phyloP scores from a whole-genome alignment of 2,113 vertebrate genomes.

The Heterotilapia buettikoferi region DNA sequence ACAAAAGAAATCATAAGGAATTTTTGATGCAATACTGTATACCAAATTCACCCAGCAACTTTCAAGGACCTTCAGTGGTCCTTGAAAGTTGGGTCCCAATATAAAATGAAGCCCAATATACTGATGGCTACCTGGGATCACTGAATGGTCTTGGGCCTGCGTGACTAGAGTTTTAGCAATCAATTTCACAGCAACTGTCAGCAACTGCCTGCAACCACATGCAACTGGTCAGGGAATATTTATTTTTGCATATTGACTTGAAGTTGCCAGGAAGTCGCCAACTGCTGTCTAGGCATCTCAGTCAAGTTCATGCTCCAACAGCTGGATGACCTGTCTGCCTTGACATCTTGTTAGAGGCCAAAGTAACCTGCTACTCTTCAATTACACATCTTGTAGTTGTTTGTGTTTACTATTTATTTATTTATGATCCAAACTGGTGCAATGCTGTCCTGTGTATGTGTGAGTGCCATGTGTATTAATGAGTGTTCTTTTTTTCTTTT shows the following conservation, averaged over 20 bases:
- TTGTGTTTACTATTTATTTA: neutral
- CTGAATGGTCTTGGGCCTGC: neutral
- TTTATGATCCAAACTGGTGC: neutral
- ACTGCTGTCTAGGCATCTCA: neutral
- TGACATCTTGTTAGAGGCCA: neutral
- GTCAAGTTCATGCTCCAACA: slow-evolving; percentile 2
- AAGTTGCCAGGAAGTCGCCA: neutral
- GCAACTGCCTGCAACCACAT: neutral
- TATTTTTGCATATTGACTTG: neutral
- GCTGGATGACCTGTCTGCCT: neutral
- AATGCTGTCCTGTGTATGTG: neutral
- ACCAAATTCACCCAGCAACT: neutral
- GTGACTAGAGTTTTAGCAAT: neutral
- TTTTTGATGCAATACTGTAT: neutral
- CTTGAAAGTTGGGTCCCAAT: neutral
- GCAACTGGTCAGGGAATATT: neutral
- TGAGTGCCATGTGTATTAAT: neutral
- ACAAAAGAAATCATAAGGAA: neutral
- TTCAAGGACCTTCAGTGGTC: neutral
- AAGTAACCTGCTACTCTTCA: neutral
- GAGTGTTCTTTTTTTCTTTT: neutral
- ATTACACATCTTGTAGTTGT: neutral
- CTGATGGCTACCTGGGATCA: neutral
- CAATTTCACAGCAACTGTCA: neutral
- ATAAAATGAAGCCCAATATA: neutral